phyloP scores from a whole-genome alignment of 2,888 invertebrate species.

The Pandemis cinnamomeana region DNA sequence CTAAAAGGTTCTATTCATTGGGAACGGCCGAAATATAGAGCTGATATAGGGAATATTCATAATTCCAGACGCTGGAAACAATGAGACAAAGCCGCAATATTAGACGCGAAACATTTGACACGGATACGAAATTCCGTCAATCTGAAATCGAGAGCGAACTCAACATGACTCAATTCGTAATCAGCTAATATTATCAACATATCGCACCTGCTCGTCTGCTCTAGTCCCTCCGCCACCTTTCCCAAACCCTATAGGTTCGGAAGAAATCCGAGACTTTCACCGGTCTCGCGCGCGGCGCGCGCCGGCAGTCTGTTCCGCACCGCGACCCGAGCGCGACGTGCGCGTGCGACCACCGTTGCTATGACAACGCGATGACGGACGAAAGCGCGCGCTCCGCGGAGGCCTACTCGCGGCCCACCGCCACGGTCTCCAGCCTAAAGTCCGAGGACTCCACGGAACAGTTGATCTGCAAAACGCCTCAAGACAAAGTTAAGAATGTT shows the following conservation, averaged over 20 bases:
- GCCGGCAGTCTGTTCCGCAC: constrained; percentile 33
- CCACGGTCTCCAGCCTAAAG: constrained; percentile 79
- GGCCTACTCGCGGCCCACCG: constrained; percentile 60
- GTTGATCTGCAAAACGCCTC: constrained; percentile 83
- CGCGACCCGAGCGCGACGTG: constrained; percentile 38
- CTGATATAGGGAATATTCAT: too few relatives aligned
- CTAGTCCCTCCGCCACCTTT: constrained; percentile 17
- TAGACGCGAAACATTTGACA: too few relatives aligned
- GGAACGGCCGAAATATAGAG: too few relatives aligned
- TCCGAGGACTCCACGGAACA: constrained; percentile 85
- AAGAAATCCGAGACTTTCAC: constrained; percentile 43
- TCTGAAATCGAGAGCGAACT: too few relatives aligned
- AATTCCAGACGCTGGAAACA: too few relatives aligned
- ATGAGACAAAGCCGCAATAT: too few relatives aligned
- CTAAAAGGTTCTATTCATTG: too few relatives aligned
- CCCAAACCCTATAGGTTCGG: constrained; percentile 33
- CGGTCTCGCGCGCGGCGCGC: constrained; percentile 30
- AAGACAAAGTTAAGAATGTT: constrained; percentile 59
- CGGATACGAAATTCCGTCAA: too few relatives aligned
- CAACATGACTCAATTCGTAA: too few relatives aligned
- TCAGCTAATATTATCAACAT: neutral
- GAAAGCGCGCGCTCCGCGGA: constrained; percentile 53
- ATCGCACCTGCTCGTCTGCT: constrained; percentile 3
- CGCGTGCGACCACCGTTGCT: constrained; percentile 44
- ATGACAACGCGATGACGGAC: constrained; percentile 54